Conservation (phyloP, 2,113 vertebrate species). For the Tetraodon nigroviridis region DNA sequence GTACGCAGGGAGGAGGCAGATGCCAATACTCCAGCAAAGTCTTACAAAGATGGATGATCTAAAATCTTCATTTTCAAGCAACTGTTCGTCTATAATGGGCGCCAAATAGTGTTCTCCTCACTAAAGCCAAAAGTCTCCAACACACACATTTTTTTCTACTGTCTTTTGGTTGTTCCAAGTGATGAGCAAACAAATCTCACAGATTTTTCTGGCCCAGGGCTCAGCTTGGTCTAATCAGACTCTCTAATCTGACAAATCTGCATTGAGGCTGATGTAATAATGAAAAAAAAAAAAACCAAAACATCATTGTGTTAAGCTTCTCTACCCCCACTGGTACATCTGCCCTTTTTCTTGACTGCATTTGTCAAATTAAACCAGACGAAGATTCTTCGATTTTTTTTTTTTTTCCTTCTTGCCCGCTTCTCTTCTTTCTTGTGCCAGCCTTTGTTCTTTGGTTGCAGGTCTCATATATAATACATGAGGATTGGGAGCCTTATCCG, state of each 20-base stretch:
- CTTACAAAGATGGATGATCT: conserved; percentile 31
- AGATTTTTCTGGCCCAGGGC: conserved; percentile 26
- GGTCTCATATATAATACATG: conserved; percentile 72
- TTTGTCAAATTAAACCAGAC: conserved; percentile 64
- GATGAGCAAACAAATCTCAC: conserved; percentile 21
- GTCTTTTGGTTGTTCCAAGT: background rate
- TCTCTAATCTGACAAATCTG: conserved; percentile 45
- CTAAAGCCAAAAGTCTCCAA: conserved; percentile 13
- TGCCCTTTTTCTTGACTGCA: conserved; percentile 29
- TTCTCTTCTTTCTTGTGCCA: conserved; percentile 48
- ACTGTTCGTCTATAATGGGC: conserved; percentile 22
- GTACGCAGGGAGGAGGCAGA: background rate
- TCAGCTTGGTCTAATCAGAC: conserved; percentile 37
- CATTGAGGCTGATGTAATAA: conserved; percentile 26
- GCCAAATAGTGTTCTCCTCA: conserved; percentile 22
- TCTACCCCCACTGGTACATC: background rate
- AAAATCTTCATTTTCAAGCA: conserved; percentile 48
- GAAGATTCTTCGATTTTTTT: conserved; percentile 54
- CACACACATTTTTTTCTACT: background rate
- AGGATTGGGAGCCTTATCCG: conserved; percentile 62
- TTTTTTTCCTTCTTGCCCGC: conserved; percentile 1
- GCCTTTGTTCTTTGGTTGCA: conserved; percentile 71
- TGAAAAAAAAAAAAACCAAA: conserved; percentile 9
- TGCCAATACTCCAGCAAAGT: background rate
- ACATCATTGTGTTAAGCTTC: conserved; percentile 7